phyloP scores from a whole-genome alignment of 2,113 vertebrate species.

The Tapirus terrestris region DNA sequence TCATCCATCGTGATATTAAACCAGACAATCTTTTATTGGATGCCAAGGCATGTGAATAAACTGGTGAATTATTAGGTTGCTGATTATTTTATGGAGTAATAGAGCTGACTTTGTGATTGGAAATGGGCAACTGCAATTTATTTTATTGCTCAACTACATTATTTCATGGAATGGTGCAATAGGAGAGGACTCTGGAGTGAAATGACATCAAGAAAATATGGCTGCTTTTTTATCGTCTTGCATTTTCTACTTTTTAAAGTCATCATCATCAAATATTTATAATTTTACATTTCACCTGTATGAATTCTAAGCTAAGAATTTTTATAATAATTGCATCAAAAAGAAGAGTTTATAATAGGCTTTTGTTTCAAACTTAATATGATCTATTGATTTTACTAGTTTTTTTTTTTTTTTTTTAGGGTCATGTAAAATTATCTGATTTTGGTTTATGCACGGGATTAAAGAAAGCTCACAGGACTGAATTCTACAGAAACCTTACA shows the following conservation, averaged over 20 bases:
- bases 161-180: not conserved
- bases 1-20: conserved; percentile 99
- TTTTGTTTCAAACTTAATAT: conserved; percentile 48
- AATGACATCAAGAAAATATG: not conserved
- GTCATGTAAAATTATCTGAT: conserved; percentile 98
- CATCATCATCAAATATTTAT: not conserved
- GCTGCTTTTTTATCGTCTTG: not conserved
- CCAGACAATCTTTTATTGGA: conserved; percentile 98
- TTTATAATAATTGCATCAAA: not conserved
- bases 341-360: conserved; percentile 6
- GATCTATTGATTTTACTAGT: conserved; percentile 41
- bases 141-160: not conserved
- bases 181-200: not conserved
- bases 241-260: not conserved
- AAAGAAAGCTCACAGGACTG: conserved; percentile 98
- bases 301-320: not conserved
- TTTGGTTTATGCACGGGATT: conserved; percentile 98
- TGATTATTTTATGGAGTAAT: not conserved
- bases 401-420: conserved; percentile 85
- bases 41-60: conserved; percentile 89
- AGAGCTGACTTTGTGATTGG: not conserved
- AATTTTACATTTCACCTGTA: conserved; percentile 1
- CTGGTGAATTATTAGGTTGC: not conserved
- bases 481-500: conserved; percentile 98
- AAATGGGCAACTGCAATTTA: not conserved